phyloP scores from a whole-genome alignment of 2,888 invertebrate genomes.

The Gasteruption jaculator region DNA sequence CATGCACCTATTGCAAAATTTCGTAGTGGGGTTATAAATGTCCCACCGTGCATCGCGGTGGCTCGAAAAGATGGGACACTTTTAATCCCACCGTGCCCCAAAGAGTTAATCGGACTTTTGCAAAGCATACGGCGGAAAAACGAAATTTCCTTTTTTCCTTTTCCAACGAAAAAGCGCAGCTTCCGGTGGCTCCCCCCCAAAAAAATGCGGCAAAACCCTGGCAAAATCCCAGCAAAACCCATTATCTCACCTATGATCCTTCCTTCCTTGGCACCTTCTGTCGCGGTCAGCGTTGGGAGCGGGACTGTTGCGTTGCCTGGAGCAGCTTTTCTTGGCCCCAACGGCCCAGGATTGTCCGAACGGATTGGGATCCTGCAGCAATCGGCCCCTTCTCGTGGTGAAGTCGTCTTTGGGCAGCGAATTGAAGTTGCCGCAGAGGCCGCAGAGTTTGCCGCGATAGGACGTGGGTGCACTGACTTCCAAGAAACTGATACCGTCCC shows the following conservation, averaged over 20 bases:
- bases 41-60: too few relatives aligned
- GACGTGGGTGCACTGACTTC: slow-evolving; percentile 75
- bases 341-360: slow-evolving; percentile 91
- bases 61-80: too few relatives aligned
- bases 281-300: slow-evolving; percentile 49
- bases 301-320: slow-evolving; percentile 50
- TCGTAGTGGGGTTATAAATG: too few relatives aligned
- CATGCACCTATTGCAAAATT: too few relatives aligned
- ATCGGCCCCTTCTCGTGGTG: slow-evolving; percentile 63
- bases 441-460: slow-evolving; percentile 77
- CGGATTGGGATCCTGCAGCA: slow-evolving; percentile 61
- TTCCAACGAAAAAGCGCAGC: too few relatives aligned
- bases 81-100: too few relatives aligned
- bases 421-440: slow-evolving; percentile 94
- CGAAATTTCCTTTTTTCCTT: too few relatives aligned
- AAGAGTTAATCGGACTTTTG: not conserved
- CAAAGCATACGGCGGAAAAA: too few relatives aligned
- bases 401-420: slow-evolving; percentile 82
- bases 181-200: slow-evolving; percentile 49
- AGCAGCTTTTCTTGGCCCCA: slow-evolving; percentile 71
- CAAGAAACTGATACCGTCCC: slow-evolving; percentile 91
- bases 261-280: slow-evolving; percentile 44
- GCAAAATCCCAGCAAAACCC: too few relatives aligned
- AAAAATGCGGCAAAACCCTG: too few relatives aligned
- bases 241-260: slow-evolving; percentile 44